Percentiles rank a stretch among this genome's conserved stretches.
These are phyloP conservation scores for Gymnoscelis rufifasciata DNA, from an alignment of 2,888 invertebrate species.

Conservation along the genomic window DNA sequence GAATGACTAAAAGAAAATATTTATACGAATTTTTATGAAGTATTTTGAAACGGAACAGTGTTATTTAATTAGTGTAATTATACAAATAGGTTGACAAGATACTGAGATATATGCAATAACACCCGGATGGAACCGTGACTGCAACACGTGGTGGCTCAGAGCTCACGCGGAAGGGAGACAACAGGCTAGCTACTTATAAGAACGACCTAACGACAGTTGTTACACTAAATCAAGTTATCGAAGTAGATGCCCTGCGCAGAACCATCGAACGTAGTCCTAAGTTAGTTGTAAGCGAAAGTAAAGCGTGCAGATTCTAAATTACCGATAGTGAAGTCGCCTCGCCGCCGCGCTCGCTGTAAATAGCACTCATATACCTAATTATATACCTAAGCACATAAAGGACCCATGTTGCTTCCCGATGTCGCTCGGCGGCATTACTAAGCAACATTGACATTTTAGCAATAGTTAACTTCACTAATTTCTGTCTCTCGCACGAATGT, in stretches of 20 bases:
- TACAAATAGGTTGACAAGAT: neutral
- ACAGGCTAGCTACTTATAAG: too few species aligned
- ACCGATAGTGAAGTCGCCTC: conserved; percentile 54
- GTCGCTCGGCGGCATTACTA: conserved; percentile 3
- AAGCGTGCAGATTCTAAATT: conserved; percentile 67
- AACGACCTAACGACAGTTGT: too few species aligned
- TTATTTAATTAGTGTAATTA: neutral
- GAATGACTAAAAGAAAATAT: conserved; percentile 7
- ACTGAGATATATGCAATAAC: conserved; percentile 1
- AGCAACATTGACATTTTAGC: conserved; percentile 11
- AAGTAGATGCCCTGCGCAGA: neutral
- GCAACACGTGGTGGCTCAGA: too few species aligned
- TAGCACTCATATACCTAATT: neutral
- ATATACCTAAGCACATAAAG: conserved; percentile 9
- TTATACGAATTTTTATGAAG: conserved; percentile 10
- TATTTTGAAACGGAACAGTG: conserved; percentile 1
- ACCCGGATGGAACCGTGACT: neutral
- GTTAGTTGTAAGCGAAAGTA: conserved; percentile 45
- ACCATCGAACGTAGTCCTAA: conserved; percentile 10
- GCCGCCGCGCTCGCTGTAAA: conserved; percentile 32
- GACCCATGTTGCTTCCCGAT: conserved; percentile 10
- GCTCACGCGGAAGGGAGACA: too few species aligned
- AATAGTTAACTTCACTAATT: neutral
- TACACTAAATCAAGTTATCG: too few species aligned
- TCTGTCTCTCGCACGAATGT: conserved; percentile 1